A percentile compares a stretch with the other conserved stretches of the same genome.
phyloP scores from a whole-genome alignment of 92 coral and sea anemone species.

The Bergia sp. region DNA sequence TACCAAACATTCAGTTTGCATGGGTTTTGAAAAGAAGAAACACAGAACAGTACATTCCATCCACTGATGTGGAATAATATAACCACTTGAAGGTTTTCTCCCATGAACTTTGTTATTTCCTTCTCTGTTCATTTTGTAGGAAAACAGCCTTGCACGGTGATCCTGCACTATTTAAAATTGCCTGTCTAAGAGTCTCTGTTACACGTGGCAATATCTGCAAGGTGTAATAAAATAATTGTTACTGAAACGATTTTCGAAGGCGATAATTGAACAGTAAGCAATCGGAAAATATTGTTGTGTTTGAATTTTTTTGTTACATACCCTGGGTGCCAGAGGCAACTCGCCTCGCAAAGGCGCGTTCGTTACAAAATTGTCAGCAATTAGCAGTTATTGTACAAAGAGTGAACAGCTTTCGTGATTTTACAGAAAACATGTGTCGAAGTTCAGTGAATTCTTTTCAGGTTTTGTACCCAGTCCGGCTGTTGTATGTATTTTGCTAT shows the following conservation, averaged over 20 bases:
- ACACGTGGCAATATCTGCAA: conserved; percentile 34
- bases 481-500: conserved; percentile 24
- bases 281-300: neutral
- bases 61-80: neutral
- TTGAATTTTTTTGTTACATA: conserved; percentile 30
- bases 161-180: no score
- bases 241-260: conserved; percentile 29
- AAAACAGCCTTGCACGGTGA: no score
- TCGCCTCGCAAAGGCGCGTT: neutral
- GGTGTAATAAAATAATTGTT: conserved; percentile 26
- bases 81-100: neutral
- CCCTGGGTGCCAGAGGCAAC: conserved; percentile 21
- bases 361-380: conserved; percentile 18
- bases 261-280: neutral
- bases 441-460: neutral
- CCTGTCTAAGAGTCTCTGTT: conserved; percentile 19
- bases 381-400: neutral
- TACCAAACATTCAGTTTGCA: neutral
- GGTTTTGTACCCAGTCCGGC: conserved; percentile 12
- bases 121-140: no score
- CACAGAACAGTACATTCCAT: neutral
- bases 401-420: conserved; percentile 19
- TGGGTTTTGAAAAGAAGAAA: neutral
- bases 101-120: neutral
- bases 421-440: conserved; percentile 25